These are phyloP conservation scores for Tricholauxania praeusta DNA, from an alignment of 2,888 invertebrate genomes.

Conservation along the genomic window DNA sequence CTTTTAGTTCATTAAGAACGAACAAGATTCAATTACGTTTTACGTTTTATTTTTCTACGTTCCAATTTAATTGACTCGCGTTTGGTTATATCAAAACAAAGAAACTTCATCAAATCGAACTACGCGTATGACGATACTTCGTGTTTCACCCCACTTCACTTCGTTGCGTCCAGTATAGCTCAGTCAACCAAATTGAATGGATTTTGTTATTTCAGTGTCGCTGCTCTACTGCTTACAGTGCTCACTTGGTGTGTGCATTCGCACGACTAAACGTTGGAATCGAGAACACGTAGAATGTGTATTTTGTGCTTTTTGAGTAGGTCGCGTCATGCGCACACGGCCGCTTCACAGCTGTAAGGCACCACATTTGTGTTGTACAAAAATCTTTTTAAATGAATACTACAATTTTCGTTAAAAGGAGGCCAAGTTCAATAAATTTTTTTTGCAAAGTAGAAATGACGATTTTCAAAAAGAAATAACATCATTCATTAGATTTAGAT, in stretches of 20 bases:
- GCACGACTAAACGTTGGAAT: conserved; percentile 28
- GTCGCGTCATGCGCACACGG: conserved; percentile 45
- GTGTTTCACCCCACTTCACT: conserved; percentile 1
- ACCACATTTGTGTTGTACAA: background rate
- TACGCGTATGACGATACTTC: background rate
- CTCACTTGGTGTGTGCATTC: conserved; percentile 40
- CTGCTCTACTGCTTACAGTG: conserved; percentile 25
- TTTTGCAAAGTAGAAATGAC: too few relatives aligned
- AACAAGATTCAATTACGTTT: conserved; percentile 28
- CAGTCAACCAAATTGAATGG: background rate
- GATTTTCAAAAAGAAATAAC: too few relatives aligned
- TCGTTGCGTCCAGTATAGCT: background rate
- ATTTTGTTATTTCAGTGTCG: conserved; percentile 9
- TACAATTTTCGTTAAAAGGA: too few relatives aligned
- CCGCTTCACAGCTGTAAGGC: conserved; percentile 7
- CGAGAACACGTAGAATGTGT: conserved; percentile 48
- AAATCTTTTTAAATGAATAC: too few relatives aligned
- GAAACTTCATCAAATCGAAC: conserved; percentile 18
- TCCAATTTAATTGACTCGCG: conserved; percentile 18
- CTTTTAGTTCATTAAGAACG: conserved; percentile 14
- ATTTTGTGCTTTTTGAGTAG: conserved; percentile 46
- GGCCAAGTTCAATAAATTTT: too few relatives aligned
- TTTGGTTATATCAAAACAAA: conserved; percentile 3
- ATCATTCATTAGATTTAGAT: too few relatives aligned
- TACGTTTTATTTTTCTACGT: conserved; percentile 19